A percentile compares a stretch with the other conserved stretches of the same genome.
phyloP scores from a whole-genome alignment of 2,888 invertebrate species.

The Pristionchus japonicus region DNA sequence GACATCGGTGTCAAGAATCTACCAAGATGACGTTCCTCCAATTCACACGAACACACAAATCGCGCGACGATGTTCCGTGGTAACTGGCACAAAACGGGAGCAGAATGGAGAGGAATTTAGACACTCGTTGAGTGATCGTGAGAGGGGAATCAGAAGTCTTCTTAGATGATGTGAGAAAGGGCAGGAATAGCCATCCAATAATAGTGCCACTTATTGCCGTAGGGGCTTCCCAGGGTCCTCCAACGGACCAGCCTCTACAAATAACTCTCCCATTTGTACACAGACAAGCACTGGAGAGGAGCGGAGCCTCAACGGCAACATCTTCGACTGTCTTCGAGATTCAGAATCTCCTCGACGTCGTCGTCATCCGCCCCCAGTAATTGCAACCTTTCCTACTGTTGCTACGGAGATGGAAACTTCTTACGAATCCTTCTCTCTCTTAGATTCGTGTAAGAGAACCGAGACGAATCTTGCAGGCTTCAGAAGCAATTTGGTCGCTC shows the following conservation, averaged over 20 bases:
- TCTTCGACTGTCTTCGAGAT: no score
- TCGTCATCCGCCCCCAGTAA: background rate
- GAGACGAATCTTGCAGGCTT: background rate
- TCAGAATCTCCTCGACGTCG: background rate
- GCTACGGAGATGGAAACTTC: background rate
- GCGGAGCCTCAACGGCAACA: background rate
- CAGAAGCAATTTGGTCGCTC: no score
- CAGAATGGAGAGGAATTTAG: background rate
- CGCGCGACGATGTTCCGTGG: background rate
- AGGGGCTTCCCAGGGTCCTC: background rate
- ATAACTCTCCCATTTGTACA: no score
- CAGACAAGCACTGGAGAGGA: no score
- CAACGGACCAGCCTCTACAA: no score
- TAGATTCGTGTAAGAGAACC: background rate
- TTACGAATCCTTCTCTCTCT: no score
- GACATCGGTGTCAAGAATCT: constrained; percentile 7
- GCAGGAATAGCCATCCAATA: background rate
- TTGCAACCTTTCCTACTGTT: background rate
- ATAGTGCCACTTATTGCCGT: background rate
- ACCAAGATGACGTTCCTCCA: background rate
- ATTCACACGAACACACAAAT: background rate
- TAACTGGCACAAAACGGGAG: background rate
- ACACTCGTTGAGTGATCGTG: background rate
- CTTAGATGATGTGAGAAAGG: no score
- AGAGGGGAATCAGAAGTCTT: no score